Conservation (phyloP, 2,888 invertebrate species). For the Tipula lateralis region DNA sequence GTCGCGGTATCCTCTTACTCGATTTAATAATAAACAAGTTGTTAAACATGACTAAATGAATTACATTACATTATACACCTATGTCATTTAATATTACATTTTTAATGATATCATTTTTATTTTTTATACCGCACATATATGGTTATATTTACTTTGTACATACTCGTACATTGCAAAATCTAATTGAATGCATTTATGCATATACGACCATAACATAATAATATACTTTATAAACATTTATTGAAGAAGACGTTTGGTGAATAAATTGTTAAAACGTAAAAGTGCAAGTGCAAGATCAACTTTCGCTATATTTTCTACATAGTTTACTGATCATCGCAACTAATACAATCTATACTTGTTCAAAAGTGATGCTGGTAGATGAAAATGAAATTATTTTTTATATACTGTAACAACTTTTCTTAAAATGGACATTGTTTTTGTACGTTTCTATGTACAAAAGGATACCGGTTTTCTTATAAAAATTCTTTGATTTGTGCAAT, state of each 20-base stretch:
- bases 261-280: not conserved
- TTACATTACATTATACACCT: not conserved
- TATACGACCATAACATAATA: not conserved
- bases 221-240: not conserved
- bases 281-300: slow-evolving; percentile 13
- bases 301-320: not conserved
- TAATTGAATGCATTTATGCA: not conserved
- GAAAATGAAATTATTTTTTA: not conserved
- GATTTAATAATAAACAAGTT: not conserved
- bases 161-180: not conserved
- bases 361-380: not conserved
- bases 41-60: not conserved
- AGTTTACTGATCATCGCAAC: not conserved
- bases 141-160: too few relatives aligned
- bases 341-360: not conserved
- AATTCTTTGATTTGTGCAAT: not conserved
- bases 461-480: not conserved
- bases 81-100: not conserved
- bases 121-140: slow-evolving; percentile 3
- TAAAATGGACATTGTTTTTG: not conserved
- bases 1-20: not conserved
- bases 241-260: not conserved
- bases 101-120: slow-evolving; percentile 5
- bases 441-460: not conserved
- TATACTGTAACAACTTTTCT: not conserved